phyloP scores from a whole-genome alignment of 2,888 invertebrate genomes.

The Ophioninae sp. region DNA sequence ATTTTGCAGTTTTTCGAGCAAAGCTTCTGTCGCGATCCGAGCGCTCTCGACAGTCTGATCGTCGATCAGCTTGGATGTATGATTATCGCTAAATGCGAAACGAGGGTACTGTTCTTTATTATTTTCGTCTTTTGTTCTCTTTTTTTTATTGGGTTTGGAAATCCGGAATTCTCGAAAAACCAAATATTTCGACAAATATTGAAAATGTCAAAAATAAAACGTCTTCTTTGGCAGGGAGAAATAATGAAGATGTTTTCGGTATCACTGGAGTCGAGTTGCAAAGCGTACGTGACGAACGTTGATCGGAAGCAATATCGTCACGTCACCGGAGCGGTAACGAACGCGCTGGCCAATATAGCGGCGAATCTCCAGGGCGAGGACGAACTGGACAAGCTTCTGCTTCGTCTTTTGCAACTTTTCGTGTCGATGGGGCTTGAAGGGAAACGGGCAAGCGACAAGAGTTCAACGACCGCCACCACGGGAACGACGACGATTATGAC shows the following conservation, averaged over 20 bases:
- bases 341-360: slow-evolving; percentile 97
- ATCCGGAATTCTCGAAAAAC: no score
- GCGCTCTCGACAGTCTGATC: slow-evolving; percentile 95
- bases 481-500: slow-evolving; percentile 71
- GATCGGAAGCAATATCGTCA: slow-evolving; percentile 84
- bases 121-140: no score
- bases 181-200: neutral
- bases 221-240: slow-evolving; percentile 84
- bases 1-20: slow-evolving; percentile 99
- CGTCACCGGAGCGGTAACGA: slow-evolving; percentile 97
- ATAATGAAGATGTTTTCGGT: slow-evolving; percentile 99
- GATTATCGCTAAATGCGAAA: slow-evolving; percentile 96
- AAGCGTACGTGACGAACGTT: slow-evolving; percentile 85
- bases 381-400: slow-evolving; percentile 92
- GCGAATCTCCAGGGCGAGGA: slow-evolving; percentile 94
- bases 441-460: slow-evolving; percentile 96
- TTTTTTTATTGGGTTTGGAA: no score
- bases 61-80: slow-evolving; percentile 99
- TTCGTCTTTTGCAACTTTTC: slow-evolving; percentile 95
- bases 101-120: slow-evolving; percentile 83
- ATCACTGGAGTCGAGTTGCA: slow-evolving; percentile 94
- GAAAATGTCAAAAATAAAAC: neutral
- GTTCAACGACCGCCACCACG: slow-evolving; percentile 86
- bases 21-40: slow-evolving; percentile 95
- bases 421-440: slow-evolving; percentile 99